Base-by-base conservation (phyloP, 53 echinoderm and acorn worm species). In the Echinarachnius parma region DNA sequence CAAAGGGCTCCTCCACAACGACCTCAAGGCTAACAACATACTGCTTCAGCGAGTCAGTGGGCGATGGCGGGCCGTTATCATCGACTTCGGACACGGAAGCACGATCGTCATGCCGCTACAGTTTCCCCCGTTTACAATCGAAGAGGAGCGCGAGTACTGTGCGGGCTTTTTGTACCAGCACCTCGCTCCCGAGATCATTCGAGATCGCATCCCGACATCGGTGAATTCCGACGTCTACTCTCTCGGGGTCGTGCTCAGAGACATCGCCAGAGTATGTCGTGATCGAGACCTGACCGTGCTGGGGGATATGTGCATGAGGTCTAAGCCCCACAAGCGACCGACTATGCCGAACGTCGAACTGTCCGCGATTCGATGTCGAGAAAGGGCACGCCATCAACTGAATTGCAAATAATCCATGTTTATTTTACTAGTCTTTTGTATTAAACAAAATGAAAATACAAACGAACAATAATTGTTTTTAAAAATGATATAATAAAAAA, bases 1-100 rank as follows among this genome's bases (percentile, higher is more conserved):
- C 7, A 72, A 72, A 10, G 57, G 74, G 22, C 74, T 72, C 56
- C 74, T 72, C 27, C 74, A 72, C 54, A 72, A 72, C 46, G 74
- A 72, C 28, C 57, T 72, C 39, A 72, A 72, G 74, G 56, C 36
- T 3, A 72, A 72, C 44, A 72, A 72, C 44, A 72, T 72, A 24
- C 74, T 72, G 28, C 18, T 72, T 15, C 74, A 68, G 52, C 33
- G 52, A 52, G 33, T 49, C 20, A 42, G 56, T 30, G 74, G 56
- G 9, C 58, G 74, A 37, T 72, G 74, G 74, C 74, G 74, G 26
- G 55, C 74, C 5, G 55, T 36, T 29, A 72, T 72, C 27, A 72
- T 72, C 28, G 74, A 72, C 37, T 72, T 72, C 44, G 74, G 74
- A 26, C 74, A 72, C 18, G 74, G 56, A 0, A 72, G 74, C 26